These are phyloP conservation scores for Hypercompe scribonia DNA, from an alignment of 2,888 invertebrate species.

Conservation along the genomic window DNA sequence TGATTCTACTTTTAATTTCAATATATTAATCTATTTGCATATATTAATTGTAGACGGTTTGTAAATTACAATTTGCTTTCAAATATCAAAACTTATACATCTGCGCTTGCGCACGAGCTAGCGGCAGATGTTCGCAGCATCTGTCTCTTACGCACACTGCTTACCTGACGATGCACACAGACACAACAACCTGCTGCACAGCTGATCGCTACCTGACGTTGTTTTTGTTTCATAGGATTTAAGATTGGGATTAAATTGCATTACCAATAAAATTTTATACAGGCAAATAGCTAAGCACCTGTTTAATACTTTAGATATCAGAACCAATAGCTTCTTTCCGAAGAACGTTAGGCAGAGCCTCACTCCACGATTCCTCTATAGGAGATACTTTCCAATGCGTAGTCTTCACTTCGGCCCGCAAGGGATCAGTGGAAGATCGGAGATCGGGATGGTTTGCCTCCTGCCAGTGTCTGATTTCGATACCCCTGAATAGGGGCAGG, in stretches of 20 bases:
- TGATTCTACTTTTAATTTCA: background rate
- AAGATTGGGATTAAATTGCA: conserved; percentile 23
- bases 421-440: too few species aligned
- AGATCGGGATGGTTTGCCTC: too few species aligned
- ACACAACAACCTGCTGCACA: conserved; percentile 75
- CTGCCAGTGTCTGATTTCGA: too few species aligned
- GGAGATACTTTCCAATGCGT: background rate
- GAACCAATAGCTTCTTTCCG: background rate
- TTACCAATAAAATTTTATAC: conserved; percentile 3
- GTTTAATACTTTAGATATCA: background rate
- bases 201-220: conserved; percentile 78
- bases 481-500: too few species aligned
- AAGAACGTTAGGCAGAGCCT: background rate
- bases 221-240: conserved; percentile 61
- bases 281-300: background rate
- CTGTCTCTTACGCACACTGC: conserved; percentile 63
- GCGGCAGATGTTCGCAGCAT: conserved; percentile 83
- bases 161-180: conserved; percentile 46
- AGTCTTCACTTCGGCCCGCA: too few species aligned
- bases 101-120: conserved; percentile 65
- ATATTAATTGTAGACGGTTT: background rate
- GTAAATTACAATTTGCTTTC: conserved; percentile 3
- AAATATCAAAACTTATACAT: conserved; percentile 64
- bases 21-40: background rate
- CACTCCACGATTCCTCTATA: background rate